Conservation (phyloP, 2,113 vertebrate genomes). For the Proterorhinus semilunaris region DNA sequence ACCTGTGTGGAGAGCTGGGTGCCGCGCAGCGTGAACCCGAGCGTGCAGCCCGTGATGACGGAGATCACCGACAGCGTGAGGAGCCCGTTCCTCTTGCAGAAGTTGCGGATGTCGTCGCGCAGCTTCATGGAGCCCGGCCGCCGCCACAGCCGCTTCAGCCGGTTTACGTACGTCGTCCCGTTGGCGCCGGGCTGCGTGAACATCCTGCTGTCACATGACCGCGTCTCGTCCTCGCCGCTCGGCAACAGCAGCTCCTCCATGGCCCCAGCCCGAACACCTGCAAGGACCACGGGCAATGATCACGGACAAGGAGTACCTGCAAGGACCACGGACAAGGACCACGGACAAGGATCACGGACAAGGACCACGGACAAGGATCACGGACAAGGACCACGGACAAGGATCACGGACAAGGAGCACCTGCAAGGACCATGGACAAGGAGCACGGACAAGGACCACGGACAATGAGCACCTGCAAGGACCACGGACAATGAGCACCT, state of each 20-base stretch:
- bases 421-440: too few relatives aligned
- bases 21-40: conserved; percentile 82
- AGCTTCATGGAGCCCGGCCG: conserved; percentile 14
- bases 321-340: too few relatives aligned
- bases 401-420: too few relatives aligned
- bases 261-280: neutral
- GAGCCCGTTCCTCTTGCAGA: conserved; percentile 78
- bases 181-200: conserved; percentile 9
- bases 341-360: too few relatives aligned
- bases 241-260: conserved; percentile 77
- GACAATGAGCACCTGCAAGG: too few relatives aligned
- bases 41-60: conserved; percentile 77
- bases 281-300: neutral
- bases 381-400: too few relatives aligned
- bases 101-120: conserved; percentile 26
- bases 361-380: too few relatives aligned
- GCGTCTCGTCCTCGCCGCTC: conserved; percentile 52
- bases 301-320: neutral
- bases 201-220: conserved; percentile 32
- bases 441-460: too few relatives aligned
- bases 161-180: conserved; percentile 13
- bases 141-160: conserved; percentile 28
- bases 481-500: neutral
- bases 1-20: conserved; percentile 71
- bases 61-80: conserved; percentile 82